These are phyloP conservation scores for Brachypteracias leptosomus DNA, from an alignment of 2,113 vertebrate species.

Conservation along the genomic window DNA sequence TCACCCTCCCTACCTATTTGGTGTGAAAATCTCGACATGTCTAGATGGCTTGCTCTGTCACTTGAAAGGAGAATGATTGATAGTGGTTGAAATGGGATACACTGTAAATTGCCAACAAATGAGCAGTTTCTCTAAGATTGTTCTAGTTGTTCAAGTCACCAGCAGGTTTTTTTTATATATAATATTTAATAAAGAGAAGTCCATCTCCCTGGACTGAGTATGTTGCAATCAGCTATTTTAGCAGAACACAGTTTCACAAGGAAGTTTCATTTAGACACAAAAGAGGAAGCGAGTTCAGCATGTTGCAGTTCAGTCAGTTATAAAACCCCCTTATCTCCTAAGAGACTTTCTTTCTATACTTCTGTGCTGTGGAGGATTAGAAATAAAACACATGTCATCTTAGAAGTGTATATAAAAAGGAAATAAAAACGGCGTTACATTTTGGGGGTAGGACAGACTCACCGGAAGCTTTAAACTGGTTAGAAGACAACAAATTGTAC, in stretches of 20 bases:
- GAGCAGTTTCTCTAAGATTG: not conserved
- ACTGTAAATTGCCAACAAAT: not conserved
- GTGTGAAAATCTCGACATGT: not conserved
- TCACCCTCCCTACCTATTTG: not conserved
- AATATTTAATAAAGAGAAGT: not conserved
- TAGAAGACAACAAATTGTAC: not conserved
- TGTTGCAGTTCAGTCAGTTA: slow-evolving; percentile 61
- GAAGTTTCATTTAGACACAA: slow-evolving; percentile 69
- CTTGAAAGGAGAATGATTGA: not conserved
- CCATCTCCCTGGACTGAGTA: not conserved
- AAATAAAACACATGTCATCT: slow-evolving; percentile 41
- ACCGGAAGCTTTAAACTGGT: not conserved
- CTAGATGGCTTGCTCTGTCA: not conserved
- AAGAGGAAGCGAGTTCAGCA: slow-evolving; percentile 70
- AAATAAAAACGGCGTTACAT: not conserved
- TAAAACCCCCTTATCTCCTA: slow-evolving; percentile 38
- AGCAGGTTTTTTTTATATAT: not conserved
- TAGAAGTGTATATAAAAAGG: slow-evolving; percentile 42
- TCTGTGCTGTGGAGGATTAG: slow-evolving; percentile 30
- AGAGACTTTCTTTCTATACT: slow-evolving; percentile 71
- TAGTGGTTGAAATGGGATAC: not conserved
- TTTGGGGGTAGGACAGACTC: not conserved
- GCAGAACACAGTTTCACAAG: slow-evolving; percentile 62
- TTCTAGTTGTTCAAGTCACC: not conserved
- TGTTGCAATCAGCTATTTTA: slow-evolving; percentile 60